Conservation (phyloP, 2,797 vertebrate genomes). For the Argyrosomus regius region DNA sequence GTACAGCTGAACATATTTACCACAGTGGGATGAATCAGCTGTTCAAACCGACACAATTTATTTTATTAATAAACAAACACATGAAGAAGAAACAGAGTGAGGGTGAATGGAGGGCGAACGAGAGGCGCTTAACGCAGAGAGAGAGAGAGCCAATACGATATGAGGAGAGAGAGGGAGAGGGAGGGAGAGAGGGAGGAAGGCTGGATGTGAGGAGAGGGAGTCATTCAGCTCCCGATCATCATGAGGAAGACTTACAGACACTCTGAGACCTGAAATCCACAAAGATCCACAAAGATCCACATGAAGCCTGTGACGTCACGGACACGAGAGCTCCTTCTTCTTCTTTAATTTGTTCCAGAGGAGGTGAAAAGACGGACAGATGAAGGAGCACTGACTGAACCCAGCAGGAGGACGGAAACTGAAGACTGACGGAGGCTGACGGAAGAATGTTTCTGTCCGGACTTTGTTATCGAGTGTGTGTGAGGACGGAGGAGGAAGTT, state of each 20-base stretch:
- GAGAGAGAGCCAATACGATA: constrained; percentile 38
- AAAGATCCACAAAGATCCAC: neutral
- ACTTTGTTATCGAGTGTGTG: constrained; percentile 2
- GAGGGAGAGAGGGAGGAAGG: constrained; percentile 27
- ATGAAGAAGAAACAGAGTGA: too few relatives aligned
- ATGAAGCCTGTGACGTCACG: neutral
- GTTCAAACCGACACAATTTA: too few relatives aligned
- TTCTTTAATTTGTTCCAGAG: neutral
- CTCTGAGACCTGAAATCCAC: constrained; percentile 23
- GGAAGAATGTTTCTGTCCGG: constrained; percentile 7
- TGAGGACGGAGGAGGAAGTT: constrained; percentile 43
- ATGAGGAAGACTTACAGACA: constrained; percentile 29
- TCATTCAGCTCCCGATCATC: constrained; percentile 53
- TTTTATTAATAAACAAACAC: too few relatives aligned
- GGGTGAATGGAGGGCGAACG: too few relatives aligned
- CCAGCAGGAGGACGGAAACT: neutral
- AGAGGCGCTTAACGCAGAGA: too few relatives aligned
- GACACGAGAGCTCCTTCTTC: neutral
- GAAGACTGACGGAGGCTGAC: constrained; percentile 34
- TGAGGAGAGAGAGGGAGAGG: constrained; percentile 17
- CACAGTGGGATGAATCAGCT: too few relatives aligned
- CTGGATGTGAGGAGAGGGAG: constrained; percentile 42
- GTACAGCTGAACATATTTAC: too few relatives aligned
- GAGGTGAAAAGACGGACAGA: constrained; percentile 1
- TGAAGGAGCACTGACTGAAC: constrained; percentile 16